Conservation (phyloP, 1,140 invertebrate genomes). For the Pseudomyrmex flavicornis region DNA sequence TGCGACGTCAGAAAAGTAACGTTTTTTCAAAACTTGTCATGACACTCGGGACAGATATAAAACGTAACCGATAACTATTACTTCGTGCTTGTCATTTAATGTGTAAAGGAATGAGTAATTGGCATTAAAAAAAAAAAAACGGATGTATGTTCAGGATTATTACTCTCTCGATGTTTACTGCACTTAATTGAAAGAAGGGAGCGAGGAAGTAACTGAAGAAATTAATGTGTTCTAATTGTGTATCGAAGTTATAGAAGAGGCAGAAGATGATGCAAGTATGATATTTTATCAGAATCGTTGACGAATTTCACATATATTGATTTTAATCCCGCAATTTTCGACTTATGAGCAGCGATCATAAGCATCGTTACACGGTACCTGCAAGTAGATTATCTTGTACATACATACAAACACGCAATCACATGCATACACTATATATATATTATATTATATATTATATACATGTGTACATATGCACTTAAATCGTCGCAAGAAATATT, state of each 20-base stretch:
- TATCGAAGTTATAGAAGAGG: background rate
- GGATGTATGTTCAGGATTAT: background rate
- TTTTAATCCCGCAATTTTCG: background rate
- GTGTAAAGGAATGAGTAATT: constrained; percentile 13
- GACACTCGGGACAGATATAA: background rate
- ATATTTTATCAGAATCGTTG: background rate
- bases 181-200: background rate
- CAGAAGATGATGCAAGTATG: constrained; percentile 9
- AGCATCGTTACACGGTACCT: constrained; percentile 38
- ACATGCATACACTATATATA: background rate
- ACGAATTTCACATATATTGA: constrained; percentile 7
- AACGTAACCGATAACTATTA: background rate
- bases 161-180: constrained; percentile 10
- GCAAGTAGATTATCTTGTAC: constrained; percentile 36
- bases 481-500: background rate
- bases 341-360: constrained; percentile 12
- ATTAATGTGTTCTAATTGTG: constrained; percentile 26
- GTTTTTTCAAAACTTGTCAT: background rate
- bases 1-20: background rate
- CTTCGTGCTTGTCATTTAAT: background rate
- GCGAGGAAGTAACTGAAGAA: background rate
- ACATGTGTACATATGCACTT: constrained; percentile 1
- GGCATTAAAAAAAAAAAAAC: background rate
- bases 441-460: background rate
- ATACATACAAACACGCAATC: background rate